Conservation (phyloP, 1,140 invertebrate genomes). For the Trachymyrmex septentrionalis region DNA sequence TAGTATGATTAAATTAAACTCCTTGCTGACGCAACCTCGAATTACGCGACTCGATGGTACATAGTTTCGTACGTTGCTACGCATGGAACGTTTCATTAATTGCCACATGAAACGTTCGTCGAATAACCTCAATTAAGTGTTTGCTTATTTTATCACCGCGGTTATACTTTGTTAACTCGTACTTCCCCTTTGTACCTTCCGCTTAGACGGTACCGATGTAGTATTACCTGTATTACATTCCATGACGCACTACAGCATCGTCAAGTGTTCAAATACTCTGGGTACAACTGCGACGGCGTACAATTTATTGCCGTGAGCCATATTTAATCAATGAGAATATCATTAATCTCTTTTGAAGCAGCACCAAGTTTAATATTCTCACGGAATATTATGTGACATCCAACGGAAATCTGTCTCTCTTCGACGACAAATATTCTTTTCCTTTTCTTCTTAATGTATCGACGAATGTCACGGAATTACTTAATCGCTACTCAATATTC, state of each 20-base stretch:
- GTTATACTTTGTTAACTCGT: slow-evolving; percentile 33
- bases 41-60: slow-evolving; percentile 34
- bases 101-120: slow-evolving; percentile 19
- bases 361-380: slow-evolving; percentile 37
- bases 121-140: slow-evolving; percentile 46
- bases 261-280: slow-evolving; percentile 3
- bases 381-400: slow-evolving; percentile 31
- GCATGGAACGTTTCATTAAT: slow-evolving; percentile 28
- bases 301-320: neutral
- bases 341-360: slow-evolving; percentile 32
- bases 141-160: slow-evolving; percentile 41
- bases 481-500: neutral
- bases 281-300: neutral
- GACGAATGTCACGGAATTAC: neutral
- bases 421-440: slow-evolving; percentile 49
- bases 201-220: neutral
- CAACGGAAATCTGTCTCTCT: slow-evolving; percentile 34
- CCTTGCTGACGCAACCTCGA: neutral
- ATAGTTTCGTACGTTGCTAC: slow-evolving; percentile 34
- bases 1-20: slow-evolving; percentile 49
- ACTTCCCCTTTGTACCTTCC: neutral
- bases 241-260: neutral
- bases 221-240: slow-evolving; percentile 14
- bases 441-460: slow-evolving; percentile 13
- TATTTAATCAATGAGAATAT: slow-evolving; percentile 21